These are phyloP conservation scores for Phocoena phocoena DNA, from an alignment of 2,113 vertebrate species.

Conservation along the genomic window DNA sequence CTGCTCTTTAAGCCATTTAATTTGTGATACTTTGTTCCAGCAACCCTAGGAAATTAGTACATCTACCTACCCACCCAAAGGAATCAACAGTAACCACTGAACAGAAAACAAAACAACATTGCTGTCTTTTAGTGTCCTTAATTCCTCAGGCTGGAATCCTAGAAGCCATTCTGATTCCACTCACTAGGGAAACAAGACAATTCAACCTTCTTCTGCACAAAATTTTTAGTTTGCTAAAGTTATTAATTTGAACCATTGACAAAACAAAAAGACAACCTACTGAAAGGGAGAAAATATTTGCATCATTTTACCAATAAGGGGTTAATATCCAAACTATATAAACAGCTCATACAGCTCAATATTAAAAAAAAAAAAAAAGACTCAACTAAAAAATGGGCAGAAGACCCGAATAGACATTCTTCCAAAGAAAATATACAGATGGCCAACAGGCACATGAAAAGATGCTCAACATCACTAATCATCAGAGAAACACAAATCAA, in stretches of 20 bases:
- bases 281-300: too few species aligned
- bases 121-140: background rate
- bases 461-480: too few species aligned
- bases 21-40: background rate
- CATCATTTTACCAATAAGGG: too few species aligned
- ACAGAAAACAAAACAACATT: background rate
- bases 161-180: background rate
- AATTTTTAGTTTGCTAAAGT: background rate
- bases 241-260: background rate
- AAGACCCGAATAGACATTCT: too few species aligned
- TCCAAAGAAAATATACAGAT: too few species aligned
- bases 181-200: background rate
- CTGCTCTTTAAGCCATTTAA: background rate
- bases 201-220: background rate
- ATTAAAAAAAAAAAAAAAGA: too few species aligned
- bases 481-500: too few species aligned
- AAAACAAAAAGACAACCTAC: too few species aligned
- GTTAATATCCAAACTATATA: too few species aligned
- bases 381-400: too few species aligned
- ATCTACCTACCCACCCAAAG: background rate
- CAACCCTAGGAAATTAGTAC: background rate
- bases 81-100: background rate
- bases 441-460: too few species aligned
- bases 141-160: background rate
- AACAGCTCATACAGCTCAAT: too few species aligned